phyloP scores from a whole-genome alignment of 2,113 vertebrate species.

The Corythoichthys intestinalis region DNA sequence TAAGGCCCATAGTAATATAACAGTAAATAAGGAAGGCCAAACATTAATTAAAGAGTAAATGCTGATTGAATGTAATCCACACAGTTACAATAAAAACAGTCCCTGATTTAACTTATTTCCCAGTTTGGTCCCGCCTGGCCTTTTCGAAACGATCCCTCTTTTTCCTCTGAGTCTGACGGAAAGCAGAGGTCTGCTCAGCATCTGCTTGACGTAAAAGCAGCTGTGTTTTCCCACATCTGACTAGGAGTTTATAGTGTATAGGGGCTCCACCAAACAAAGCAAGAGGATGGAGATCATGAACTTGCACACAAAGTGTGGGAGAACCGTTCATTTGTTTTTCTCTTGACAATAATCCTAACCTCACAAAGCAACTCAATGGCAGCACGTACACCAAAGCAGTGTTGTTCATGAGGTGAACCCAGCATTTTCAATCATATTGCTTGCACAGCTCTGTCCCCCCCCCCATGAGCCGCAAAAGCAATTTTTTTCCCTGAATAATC shows the following conservation, averaged over 20 bases:
- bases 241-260: slow-evolving; percentile 54
- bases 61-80: slow-evolving; percentile 13
- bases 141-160: slow-evolving; percentile 33
- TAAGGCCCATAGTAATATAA: too few species aligned
- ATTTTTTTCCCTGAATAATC: slow-evolving; percentile 43
- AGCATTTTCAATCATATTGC: background rate
- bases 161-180: slow-evolving; percentile 32
- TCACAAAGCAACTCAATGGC: slow-evolving; percentile 4
- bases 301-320: too few species aligned
- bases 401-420: background rate
- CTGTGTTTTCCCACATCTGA: slow-evolving; percentile 67
- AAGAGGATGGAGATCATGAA: background rate
- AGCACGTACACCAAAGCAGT: background rate
- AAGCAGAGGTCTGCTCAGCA: slow-evolving; percentile 56
- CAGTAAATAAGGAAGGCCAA: too few species aligned
- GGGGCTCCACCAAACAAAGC: slow-evolving; percentile 53
- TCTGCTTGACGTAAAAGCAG: slow-evolving; percentile 71
- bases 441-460: background rate
- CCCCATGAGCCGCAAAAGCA: slow-evolving; percentile 17
- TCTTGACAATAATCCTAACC: background rate
- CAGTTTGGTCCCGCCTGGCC: slow-evolving; percentile 41
- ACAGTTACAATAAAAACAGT: slow-evolving; percentile 36
- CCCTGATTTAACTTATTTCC: slow-evolving; percentile 34
- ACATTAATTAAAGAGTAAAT: too few species aligned
- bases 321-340: too few species aligned